phyloP scores from a whole-genome alignment of 1,140 invertebrate genomes.

The Diploscapter pachys region DNA sequence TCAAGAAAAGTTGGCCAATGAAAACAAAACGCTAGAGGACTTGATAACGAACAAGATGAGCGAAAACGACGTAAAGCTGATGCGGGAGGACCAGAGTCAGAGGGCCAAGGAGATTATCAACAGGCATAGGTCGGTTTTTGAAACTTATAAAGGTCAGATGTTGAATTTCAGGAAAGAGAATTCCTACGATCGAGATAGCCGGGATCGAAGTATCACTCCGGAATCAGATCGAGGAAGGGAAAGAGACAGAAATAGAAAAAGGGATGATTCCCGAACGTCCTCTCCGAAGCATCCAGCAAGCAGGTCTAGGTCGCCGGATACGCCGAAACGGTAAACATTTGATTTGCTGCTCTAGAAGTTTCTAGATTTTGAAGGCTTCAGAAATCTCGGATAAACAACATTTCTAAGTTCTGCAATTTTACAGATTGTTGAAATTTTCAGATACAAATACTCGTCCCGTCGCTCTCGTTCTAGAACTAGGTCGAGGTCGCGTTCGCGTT shows the following conservation, averaged over 20 bases:
- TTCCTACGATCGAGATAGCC: neutral
- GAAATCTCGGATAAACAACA: too few species aligned
- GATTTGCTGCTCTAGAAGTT: too few species aligned
- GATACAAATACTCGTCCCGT: too few species aligned
- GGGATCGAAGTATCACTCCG: neutral
- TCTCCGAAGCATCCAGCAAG: too few species aligned
- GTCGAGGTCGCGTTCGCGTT: too few species aligned
- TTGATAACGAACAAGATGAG: conserved; percentile 1
- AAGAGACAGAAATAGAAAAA: neutral
- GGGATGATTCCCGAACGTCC: too few species aligned
- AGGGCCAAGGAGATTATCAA: neutral
- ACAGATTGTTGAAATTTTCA: too few species aligned
- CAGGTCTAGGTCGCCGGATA: too few species aligned
- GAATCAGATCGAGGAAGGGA: neutral
- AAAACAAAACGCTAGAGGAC: conserved; percentile 17
- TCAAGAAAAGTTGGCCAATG: conserved; percentile 1
- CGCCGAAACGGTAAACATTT: too few species aligned
- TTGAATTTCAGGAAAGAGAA: neutral
- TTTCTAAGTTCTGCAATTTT: too few species aligned
- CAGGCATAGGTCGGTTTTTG: neutral
- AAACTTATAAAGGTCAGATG: neutral
- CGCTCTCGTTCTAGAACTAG: too few species aligned
- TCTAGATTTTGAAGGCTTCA: too few species aligned
- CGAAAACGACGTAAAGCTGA: conserved; percentile 1
- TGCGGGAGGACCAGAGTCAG: conserved; percentile 7